Conservation (phyloP, 1,140 invertebrate genomes). For the Platorchestia sp. region DNA sequence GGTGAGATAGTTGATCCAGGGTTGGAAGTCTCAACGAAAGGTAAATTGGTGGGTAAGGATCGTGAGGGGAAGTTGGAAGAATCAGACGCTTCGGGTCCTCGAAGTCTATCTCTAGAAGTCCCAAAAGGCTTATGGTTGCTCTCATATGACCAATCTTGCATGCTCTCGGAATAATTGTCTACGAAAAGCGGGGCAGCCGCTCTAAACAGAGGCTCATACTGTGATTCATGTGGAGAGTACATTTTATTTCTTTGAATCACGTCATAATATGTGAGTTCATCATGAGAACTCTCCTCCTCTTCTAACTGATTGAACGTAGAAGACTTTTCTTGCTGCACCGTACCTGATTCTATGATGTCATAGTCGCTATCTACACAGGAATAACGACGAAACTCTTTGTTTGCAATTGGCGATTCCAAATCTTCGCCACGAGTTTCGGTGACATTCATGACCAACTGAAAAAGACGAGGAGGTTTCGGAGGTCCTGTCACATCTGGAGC, state of each 20-base stretch:
- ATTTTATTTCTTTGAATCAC: not conserved
- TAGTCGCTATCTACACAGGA: constrained; percentile 64
- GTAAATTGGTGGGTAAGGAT: not conserved
- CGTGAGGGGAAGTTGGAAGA: not conserved
- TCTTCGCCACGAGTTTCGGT: not conserved
- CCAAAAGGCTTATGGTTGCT: not conserved
- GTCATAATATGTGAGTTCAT: not conserved
- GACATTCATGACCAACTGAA: constrained; percentile 56
- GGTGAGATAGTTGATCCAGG: not conserved
- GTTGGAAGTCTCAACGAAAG: not conserved
- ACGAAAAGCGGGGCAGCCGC: not conserved
- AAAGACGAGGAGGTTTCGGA: constrained; percentile 63
- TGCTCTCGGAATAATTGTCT: not conserved
- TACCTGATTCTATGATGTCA: constrained; percentile 57
- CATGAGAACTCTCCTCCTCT: not conserved
- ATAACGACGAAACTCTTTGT: constrained; percentile 62
- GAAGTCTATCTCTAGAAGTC: not conserved
- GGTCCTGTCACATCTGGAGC: constrained; percentile 59
- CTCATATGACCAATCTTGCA: not conserved
- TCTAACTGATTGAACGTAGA: not conserved
- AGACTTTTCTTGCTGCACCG: not conserved
- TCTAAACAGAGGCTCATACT: not conserved
- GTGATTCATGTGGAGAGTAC: not conserved
- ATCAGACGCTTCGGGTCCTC: not conserved
- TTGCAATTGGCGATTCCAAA: not conserved